Evolutionary conservation across 2,888 invertebrate species (phyloP).

Genomic region (Anagyrus pseudococci): DNA sequence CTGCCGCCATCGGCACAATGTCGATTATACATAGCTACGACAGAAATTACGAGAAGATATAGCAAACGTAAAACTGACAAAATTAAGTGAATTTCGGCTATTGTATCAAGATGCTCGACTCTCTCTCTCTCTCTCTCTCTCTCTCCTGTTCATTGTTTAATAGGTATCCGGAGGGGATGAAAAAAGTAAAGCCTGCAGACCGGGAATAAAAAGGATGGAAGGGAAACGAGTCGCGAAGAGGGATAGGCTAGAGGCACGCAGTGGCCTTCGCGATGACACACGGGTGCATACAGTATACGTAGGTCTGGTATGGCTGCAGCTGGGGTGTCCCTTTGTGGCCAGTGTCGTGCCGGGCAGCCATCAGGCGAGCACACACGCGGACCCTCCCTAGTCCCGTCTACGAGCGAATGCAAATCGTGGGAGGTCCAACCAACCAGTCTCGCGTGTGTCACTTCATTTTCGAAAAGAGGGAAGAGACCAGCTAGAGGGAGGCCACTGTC

Average conservation of each 20-base stretch:
- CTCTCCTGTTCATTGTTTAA: no score
- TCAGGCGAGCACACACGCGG: constrained; percentile 43
- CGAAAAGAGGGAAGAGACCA: not conserved
- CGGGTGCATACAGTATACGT: constrained; percentile 27
- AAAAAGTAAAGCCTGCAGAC: not conserved
- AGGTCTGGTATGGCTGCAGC: no score
- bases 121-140: no score
- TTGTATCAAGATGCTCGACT: no score
- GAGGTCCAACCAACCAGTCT: constrained; percentile 45
- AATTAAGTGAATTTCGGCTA: no score
- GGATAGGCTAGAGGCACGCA: no score
- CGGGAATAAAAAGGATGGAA: not conserved
- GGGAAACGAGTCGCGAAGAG: constrained; percentile 2
- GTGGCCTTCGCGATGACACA: no score
- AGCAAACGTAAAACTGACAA: no score
- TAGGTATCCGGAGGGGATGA: not conserved
- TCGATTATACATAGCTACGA: no score
- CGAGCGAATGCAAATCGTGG: constrained; percentile 48
- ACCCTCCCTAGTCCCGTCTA: no score
- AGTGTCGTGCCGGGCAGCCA: constrained; percentile 54
- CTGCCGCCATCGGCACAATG: no score
- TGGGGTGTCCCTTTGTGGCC: constrained; percentile 11
- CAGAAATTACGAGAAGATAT: no score
- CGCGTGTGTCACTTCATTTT: constrained; percentile 57
- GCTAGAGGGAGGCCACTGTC: not conserved